These are phyloP conservation scores for Macroramphosus scolopax DNA, from an alignment of 2,797 vertebrate genomes.

Conservation along the genomic window DNA sequence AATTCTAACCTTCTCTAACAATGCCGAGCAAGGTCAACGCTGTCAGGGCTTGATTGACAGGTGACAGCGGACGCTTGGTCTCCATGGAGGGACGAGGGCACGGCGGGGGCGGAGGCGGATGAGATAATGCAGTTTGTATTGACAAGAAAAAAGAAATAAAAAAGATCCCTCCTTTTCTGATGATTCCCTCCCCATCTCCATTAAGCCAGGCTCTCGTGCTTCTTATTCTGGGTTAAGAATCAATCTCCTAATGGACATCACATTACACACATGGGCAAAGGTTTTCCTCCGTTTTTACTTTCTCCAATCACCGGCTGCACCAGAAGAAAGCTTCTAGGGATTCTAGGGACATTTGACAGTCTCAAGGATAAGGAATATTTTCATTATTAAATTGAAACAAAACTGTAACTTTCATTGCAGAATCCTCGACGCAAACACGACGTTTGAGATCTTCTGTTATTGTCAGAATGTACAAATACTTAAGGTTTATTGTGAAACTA, in stretches of 20 bases:
- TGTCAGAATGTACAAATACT: constrained; percentile 5
- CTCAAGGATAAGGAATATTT: constrained; percentile 62
- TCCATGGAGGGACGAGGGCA: constrained; percentile 20
- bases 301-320: constrained; percentile 43
- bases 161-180: constrained; percentile 40
- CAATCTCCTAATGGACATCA: constrained; percentile 68
- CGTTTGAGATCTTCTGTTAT: too few relatives aligned
- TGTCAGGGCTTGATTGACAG: constrained; percentile 73
- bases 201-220: constrained; percentile 11
- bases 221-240: constrained; percentile 43
- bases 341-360: constrained; percentile 32
- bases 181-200: constrained; percentile 9
- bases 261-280: constrained; percentile 53
- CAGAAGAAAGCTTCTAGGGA: constrained; percentile 54
- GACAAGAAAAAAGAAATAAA: constrained; percentile 48
- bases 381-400: constrained; percentile 51
- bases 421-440: too few relatives aligned
- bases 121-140: constrained; percentile 69
- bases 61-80: constrained; percentile 67
- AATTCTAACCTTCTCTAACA: constrained; percentile 61
- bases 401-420: constrained; percentile 5
- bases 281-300: constrained; percentile 50
- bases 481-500: too few relatives aligned
- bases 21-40: constrained; percentile 68
- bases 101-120: constrained; percentile 20